Evolutionary conservation across 2,797 vertebrate genomes (phyloP).

Genomic region (Typhlichthys eigenmanni): DNA sequence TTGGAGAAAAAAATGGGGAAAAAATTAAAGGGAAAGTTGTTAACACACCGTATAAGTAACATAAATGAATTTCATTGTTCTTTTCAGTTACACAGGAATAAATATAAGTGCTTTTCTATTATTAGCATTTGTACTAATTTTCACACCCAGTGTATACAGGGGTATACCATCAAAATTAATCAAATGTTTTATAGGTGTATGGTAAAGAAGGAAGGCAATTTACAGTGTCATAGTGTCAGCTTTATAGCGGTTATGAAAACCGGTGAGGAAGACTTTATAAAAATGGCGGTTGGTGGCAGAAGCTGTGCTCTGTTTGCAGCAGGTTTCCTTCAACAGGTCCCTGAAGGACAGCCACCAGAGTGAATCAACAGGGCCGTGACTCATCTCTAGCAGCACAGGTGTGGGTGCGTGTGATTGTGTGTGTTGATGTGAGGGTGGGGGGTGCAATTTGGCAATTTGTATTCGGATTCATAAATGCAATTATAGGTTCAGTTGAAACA

Average conservation of each 20-base stretch:
- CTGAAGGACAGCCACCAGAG: slow-evolving; percentile 7
- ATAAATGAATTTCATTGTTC: slow-evolving; percentile 54
- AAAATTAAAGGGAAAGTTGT: not conserved
- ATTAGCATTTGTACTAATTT: slow-evolving; percentile 44
- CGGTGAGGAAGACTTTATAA: slow-evolving; percentile 11
- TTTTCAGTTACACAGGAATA: slow-evolving; percentile 59
- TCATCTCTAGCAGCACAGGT: slow-evolving; percentile 16
- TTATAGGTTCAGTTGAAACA: slow-evolving; percentile 19
- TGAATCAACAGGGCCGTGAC: slow-evolving; percentile 4
- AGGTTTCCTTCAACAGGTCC: slow-evolving; percentile 9
- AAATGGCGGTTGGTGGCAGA: slow-evolving; percentile 22
- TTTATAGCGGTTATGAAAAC: slow-evolving; percentile 9
- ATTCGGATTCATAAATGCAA: slow-evolving; percentile 14
- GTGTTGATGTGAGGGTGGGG: not conserved
- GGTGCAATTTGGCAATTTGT: not conserved
- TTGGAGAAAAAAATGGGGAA: slow-evolving; percentile 28
- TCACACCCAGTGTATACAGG: not conserved
- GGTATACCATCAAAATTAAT: slow-evolving; percentile 3
- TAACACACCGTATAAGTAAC: slow-evolving; percentile 19
- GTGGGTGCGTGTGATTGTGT: slow-evolving; percentile 10
- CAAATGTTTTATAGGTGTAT: not conserved
- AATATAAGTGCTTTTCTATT: slow-evolving; percentile 67
- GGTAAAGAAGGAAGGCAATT: slow-evolving; percentile 8
- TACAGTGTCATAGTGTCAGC: not conserved
- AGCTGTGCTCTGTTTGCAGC: slow-evolving; percentile 39